phyloP scores from a whole-genome alignment of 2,113 vertebrate species.

The Rhabdomys dilectus region DNA sequence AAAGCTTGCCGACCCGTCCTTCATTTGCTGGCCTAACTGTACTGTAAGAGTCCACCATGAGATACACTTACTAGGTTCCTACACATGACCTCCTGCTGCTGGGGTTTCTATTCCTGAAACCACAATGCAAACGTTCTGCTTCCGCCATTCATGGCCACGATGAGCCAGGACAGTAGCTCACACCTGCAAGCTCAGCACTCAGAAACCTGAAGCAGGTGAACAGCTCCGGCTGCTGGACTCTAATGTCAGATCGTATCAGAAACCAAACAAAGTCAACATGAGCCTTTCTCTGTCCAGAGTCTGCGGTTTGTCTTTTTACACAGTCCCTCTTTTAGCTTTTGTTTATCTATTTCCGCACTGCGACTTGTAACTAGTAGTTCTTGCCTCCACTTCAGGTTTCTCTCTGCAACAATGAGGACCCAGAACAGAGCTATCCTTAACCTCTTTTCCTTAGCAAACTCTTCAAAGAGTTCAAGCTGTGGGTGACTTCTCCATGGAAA shows the following conservation, averaged over 20 bases:
- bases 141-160: slow-evolving; percentile 37
- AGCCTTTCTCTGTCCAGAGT: background rate
- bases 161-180: background rate
- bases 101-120: slow-evolving; percentile 30
- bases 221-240: background rate
- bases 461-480: slow-evolving; percentile 49
- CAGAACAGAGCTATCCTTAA: slow-evolving; percentile 40
- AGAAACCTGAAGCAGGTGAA: background rate
- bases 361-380: background rate
- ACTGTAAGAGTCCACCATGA: background rate
- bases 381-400: slow-evolving; percentile 44
- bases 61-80: slow-evolving; percentile 35
- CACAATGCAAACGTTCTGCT: slow-evolving; percentile 22
- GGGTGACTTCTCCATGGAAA: slow-evolving; percentile 37
- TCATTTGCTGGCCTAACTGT: background rate
- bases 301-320: background rate
- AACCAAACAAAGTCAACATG: background rate
- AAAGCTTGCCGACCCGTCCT: slow-evolving; percentile 14
- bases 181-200: background rate
- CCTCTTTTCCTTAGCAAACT: background rate
- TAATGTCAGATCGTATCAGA: background rate
- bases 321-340: background rate
- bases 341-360: slow-evolving; percentile 16
- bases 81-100: slow-evolving; percentile 30
- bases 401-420: slow-evolving; percentile 30